Base-by-base conservation (phyloP, 2,797 vertebrate species). In the Anolis apletophallus region DNA sequence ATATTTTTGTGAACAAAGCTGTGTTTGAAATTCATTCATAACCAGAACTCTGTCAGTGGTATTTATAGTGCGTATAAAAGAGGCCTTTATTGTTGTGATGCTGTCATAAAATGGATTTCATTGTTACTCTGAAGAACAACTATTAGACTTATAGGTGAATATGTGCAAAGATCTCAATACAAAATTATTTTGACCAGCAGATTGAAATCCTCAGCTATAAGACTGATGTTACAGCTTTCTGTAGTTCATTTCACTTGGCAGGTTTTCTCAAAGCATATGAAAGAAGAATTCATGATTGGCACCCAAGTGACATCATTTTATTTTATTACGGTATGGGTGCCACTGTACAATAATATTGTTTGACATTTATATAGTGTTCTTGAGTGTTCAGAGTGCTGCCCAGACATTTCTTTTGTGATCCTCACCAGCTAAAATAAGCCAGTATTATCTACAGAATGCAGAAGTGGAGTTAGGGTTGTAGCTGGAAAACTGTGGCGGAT, bases 31-130 rank as follows among this genome's bases (percentile, higher is more conserved):
- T 80, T 67, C 1, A 75, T 64, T 89, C 0, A 50, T 88, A 50
- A 61, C 85, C 91, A 69, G 88, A 89, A 78, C 75, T 90, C 64
- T 16, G 13, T 85, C 88, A 71, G 1, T 86, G 73, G 1, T 92
- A 73, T 85, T 92, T 90, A 89, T 83, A 89, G 86, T 87, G 88
- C 29, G 23, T 87, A 68, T 64, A 89, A 88, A 68, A 89, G 77
- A 16, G 32, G 82, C 85, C 57, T 64, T 92, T 93, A 90, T 87
- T 2, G 6, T 21, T 59, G 86, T 0, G 17, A 81, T 84, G 50
- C 74, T 14, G 0, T 79, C 87, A 76, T 59, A 46, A 34, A 86
- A 52, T 32, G 3, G 17, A 74, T 81, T 76, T 90, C 92, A 21
- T 72, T 52, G 72, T 50, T 36, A 86, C 69, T 50, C 21, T 79